Conservation (phyloP, 2,888 invertebrate species). For the Rhabditoides inermis region DNA sequence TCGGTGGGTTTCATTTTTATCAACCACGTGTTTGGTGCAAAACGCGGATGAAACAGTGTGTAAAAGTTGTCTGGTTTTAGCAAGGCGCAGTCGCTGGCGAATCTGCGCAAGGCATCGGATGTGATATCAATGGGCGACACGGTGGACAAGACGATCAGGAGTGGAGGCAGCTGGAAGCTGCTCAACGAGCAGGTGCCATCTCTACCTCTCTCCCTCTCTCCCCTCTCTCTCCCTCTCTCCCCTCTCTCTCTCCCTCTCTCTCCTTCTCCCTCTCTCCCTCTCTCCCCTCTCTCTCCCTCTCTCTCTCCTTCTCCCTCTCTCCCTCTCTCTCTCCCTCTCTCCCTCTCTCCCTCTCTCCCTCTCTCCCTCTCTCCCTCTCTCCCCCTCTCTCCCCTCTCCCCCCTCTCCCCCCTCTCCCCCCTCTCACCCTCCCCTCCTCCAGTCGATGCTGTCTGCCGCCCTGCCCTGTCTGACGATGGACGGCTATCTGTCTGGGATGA, state of each 20-base stretch:
- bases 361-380: no score
- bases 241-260: no score
- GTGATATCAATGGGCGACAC: slow-evolving; percentile 77
- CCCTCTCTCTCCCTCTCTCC: no score
- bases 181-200: slow-evolving; percentile 66
- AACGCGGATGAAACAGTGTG: background rate
- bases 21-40: background rate
- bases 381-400: no score
- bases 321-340: no score
- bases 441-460: slow-evolving; percentile 80
- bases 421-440: no score
- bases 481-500: slow-evolving; percentile 62
- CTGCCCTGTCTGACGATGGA: slow-evolving; percentile 77
- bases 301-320: no score
- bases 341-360: no score
- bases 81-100: slow-evolving; percentile 61
- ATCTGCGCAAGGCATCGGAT: slow-evolving; percentile 74
- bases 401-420: no score
- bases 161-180: slow-evolving; percentile 69
- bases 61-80: slow-evolving; percentile 34
- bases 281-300: no score
- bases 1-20: background rate
- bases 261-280: no score
- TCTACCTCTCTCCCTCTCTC: no score
- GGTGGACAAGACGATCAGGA: slow-evolving; percentile 73